A percentile compares a stretch with the other conserved stretches of the same genome.
These are phyloP conservation scores for Lagodon rhomboides DNA, from an alignment of 2,797 vertebrate genomes.

Conservation along the genomic window DNA sequence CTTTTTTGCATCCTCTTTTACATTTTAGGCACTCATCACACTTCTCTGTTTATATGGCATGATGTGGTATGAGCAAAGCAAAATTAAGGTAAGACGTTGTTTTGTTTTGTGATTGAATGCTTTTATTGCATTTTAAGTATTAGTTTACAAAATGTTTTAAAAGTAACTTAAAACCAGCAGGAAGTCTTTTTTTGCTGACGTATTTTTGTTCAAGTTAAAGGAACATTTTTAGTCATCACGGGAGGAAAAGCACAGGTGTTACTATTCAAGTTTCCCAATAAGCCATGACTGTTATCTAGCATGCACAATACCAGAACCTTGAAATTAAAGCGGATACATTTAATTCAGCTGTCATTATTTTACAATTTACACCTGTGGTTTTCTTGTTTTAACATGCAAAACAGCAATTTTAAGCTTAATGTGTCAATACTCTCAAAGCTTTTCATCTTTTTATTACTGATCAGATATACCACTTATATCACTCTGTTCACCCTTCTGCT, in stretches of 20 bases:
- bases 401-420: background rate
- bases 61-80: slow-evolving; percentile 94
- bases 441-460: background rate
- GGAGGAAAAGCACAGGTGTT: background rate
- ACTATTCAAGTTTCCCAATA: background rate
- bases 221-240: background rate
- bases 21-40: slow-evolving; percentile 91
- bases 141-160: background rate
- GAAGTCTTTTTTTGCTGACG: background rate
- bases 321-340: background rate
- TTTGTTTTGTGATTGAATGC: slow-evolving; percentile 5
- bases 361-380: background rate
- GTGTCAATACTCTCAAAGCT: background rate
- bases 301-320: background rate
- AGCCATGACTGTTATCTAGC: background rate
- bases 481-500: slow-evolving; percentile 30
- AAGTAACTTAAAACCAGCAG: background rate
- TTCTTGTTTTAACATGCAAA: background rate
- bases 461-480: slow-evolving; percentile 4
- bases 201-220: background rate
- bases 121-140: background rate
- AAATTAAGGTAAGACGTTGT: slow-evolving; percentile 86
- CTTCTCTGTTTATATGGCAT: slow-evolving; percentile 95
- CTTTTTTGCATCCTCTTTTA: slow-evolving; percentile 14
- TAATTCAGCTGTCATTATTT: background rate